Evolutionary conservation across 2,888 invertebrate genomes (phyloP).

Genomic region (Hybos culiciformis): DNA sequence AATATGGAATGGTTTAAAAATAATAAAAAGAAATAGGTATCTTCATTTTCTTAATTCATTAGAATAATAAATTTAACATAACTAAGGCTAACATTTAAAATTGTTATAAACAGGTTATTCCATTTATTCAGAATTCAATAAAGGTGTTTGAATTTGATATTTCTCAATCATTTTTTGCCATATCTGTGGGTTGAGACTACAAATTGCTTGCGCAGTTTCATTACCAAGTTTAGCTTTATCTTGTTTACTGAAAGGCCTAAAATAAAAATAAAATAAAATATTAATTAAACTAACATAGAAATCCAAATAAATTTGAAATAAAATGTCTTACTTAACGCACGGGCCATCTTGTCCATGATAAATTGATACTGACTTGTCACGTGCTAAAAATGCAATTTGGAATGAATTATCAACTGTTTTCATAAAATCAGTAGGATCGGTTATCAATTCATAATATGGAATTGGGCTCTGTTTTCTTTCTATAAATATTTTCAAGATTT

Average conservation of each 20-base stretch:
- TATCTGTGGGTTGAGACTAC: constrained; percentile 21
- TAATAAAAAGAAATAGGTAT: too few relatives aligned
- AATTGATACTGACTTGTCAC: constrained; percentile 39
- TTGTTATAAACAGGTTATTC: too few relatives aligned
- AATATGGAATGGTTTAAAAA: too few relatives aligned
- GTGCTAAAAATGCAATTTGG: constrained; percentile 43
- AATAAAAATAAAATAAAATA: constrained; percentile 23
- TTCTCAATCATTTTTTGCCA: constrained; percentile 22
- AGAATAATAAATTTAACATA: too few relatives aligned
- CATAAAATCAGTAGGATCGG: constrained; percentile 42
- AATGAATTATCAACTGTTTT: constrained; percentile 46
- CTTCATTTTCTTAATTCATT: too few relatives aligned
- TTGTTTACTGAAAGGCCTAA: constrained; percentile 17
- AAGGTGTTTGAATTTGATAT: constrained; percentile 22
- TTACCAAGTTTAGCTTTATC: constrained; percentile 12
- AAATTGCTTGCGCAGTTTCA: constrained; percentile 22
- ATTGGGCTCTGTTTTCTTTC: constrained; percentile 35
- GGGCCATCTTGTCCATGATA: constrained; percentile 31
- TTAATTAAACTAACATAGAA: too few relatives aligned
- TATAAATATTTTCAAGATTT: constrained; percentile 33
- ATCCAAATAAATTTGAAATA: too few relatives aligned
- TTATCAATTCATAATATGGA: constrained; percentile 41
- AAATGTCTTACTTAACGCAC: too few relatives aligned
- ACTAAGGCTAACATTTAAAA: too few relatives aligned
- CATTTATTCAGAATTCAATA: too few relatives aligned